Evolutionary conservation across 2,113 vertebrate genomes (phyloP).

Genomic region (Actenoides hombroni): DNA sequence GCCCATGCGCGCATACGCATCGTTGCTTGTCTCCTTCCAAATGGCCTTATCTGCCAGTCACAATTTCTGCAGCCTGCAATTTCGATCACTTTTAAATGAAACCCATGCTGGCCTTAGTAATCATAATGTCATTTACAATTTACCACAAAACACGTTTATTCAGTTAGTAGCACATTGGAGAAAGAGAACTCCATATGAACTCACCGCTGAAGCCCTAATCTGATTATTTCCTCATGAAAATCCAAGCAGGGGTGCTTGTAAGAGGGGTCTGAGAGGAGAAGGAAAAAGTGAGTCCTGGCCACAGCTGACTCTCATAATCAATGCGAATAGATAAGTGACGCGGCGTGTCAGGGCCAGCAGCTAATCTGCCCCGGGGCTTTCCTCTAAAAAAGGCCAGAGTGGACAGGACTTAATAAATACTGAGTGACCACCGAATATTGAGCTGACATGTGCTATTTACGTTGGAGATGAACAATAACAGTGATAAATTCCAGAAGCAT

Average conservation of each 20-base stretch:
- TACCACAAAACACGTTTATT: conserved; percentile 86
- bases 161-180: conserved; percentile 83
- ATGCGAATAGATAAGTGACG: conserved; percentile 76
- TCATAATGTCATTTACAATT: conserved; percentile 87
- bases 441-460: conserved; percentile 71
- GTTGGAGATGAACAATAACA: conserved; percentile 48
- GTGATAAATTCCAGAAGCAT: conserved; percentile 76
- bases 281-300: conserved; percentile 63
- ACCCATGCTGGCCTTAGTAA: conserved; percentile 83
- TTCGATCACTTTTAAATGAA: conserved; percentile 86
- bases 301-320: conserved; percentile 85
- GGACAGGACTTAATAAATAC: conserved; percentile 80
- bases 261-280: conserved; percentile 70
- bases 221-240: conserved; percentile 89
- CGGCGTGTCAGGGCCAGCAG: conserved; percentile 66
- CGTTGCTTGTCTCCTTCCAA: conserved; percentile 23
- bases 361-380: conserved; percentile 70
- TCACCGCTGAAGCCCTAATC: conserved; percentile 82
- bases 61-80: conserved; percentile 79
- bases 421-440: conserved; percentile 75
- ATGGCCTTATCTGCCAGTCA: conserved; percentile 78
- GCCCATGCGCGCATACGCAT: fast-evolving
- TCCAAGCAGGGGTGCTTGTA: conserved; percentile 85
- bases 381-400: conserved; percentile 74
- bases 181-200: conserved; percentile 86